phyloP scores from a whole-genome alignment of 2,113 vertebrate species.

The Lota lota region DNA sequence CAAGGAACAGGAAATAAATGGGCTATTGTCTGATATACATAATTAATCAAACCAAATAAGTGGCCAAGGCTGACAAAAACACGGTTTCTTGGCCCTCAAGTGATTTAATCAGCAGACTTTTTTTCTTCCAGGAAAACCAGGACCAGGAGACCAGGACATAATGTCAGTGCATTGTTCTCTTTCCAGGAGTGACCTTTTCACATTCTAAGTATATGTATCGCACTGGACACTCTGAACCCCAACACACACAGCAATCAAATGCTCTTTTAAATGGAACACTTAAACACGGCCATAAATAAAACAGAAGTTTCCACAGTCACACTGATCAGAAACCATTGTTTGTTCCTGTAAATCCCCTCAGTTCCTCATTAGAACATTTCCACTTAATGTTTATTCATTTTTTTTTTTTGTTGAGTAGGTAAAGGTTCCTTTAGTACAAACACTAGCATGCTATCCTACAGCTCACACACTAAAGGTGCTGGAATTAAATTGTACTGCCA shows the following conservation, averaged over 20 bases:
- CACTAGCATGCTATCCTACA: background rate
- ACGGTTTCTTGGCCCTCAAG: slow-evolving; percentile 30
- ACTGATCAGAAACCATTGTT: slow-evolving; percentile 44
- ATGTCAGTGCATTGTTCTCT: slow-evolving; percentile 61
- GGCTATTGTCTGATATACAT: no score
- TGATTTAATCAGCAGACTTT: slow-evolving; percentile 61
- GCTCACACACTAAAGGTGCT: background rate
- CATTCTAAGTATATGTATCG: slow-evolving; percentile 14
- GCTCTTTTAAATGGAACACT: slow-evolving; percentile 23
- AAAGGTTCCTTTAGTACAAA: slow-evolving; percentile 6
- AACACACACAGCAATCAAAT: background rate
- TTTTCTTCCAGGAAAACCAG: slow-evolving; percentile 61
- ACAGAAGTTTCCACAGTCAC: slow-evolving; percentile 44
- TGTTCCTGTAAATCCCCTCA: slow-evolving; percentile 33
- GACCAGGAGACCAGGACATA: slow-evolving; percentile 41
- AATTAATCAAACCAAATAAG: no score
- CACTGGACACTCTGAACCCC: background rate
- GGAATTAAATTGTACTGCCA: slow-evolving; percentile 12
- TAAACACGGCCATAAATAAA: slow-evolving; percentile 33
- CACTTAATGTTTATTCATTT: slow-evolving; percentile 43
- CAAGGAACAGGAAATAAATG: no score
- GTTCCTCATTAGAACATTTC: slow-evolving; percentile 36
- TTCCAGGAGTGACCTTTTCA: slow-evolving; percentile 57
- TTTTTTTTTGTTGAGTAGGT: slow-evolving; percentile 15
- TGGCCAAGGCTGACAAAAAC: no score